Conservation (phyloP, 2,113 vertebrate genomes). For the Mormyrus iriodes region DNA sequence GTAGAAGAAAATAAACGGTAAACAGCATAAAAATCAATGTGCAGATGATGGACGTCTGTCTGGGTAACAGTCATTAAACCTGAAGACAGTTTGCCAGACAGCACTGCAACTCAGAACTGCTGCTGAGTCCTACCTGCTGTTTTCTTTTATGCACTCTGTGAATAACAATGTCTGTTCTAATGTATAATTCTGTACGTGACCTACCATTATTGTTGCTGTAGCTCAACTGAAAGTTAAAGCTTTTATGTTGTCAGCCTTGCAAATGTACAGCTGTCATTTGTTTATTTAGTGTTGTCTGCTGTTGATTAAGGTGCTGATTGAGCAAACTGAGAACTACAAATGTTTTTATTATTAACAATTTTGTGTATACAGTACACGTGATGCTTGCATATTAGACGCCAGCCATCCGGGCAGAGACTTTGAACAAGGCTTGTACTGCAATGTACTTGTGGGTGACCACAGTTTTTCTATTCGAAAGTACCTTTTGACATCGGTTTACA, state of each 20-base stretch:
- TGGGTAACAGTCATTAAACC: too few species aligned
- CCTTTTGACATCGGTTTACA: neutral
- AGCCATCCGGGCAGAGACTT: neutral
- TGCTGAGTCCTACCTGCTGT: too few species aligned
- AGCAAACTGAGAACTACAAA: neutral
- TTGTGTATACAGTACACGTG: neutral
- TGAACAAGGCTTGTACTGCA: neutral
- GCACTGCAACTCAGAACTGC: too few species aligned
- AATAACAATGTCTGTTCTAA: neutral
- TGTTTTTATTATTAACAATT: neutral
- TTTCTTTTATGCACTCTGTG: too few species aligned
- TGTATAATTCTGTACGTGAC: neutral
- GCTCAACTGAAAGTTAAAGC: neutral
- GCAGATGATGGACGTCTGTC: too few species aligned
- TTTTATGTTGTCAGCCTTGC: neutral
- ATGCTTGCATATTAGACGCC: neutral
- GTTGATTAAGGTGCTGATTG: neutral
- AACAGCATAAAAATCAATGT: too few species aligned
- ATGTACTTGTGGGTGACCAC: neutral
- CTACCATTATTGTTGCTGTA: neutral
- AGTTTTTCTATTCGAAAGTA: neutral
- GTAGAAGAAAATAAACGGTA: too few species aligned
- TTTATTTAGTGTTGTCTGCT: neutral
- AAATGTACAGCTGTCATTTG: neutral
- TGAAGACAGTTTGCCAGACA: too few species aligned